phyloP scores from a whole-genome alignment of 2,113 vertebrate genomes.

The Phrynosoma blainvillii region DNA sequence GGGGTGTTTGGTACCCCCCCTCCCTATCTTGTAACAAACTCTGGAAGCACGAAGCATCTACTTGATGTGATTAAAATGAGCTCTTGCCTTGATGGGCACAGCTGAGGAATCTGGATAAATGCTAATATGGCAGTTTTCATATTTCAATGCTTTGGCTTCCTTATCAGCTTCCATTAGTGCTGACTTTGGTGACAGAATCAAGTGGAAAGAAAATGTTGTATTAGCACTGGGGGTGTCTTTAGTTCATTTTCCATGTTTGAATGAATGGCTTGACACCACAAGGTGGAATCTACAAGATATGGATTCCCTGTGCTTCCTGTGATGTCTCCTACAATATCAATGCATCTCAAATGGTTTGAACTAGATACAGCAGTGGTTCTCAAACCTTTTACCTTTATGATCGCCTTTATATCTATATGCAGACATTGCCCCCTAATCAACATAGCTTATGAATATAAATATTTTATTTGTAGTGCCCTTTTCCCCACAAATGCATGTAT shows the following conservation, averaged over 20 bases:
- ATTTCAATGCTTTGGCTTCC: conserved; percentile 52
- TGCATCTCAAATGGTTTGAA: background rate
- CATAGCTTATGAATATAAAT: too few relatives aligned
- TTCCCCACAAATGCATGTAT: too few relatives aligned
- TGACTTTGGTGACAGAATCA: conserved; percentile 49
- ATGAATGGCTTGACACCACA: background rate
- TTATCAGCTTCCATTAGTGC: conserved; percentile 38
- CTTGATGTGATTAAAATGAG: conserved; percentile 52
- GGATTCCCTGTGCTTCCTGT: background rate
- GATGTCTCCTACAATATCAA: background rate
- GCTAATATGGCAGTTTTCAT: conserved; percentile 63
- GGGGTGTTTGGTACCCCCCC: background rate
- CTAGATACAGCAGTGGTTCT: too few relatives aligned
- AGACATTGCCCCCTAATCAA: too few relatives aligned
- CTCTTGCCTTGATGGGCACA: conserved; percentile 45
- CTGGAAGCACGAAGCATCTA: conserved; percentile 23
- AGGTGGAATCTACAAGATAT: background rate
- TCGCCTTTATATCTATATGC: too few relatives aligned
- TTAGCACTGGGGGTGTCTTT: conserved; percentile 31
- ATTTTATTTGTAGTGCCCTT: too few relatives aligned
- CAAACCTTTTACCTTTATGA: too few relatives aligned
- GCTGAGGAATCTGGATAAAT: conserved; percentile 56
- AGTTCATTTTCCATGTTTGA: conserved; percentile 32
- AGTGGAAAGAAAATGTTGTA: conserved; percentile 58
- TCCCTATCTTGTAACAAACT: conserved; percentile 21